Evolutionary conservation across 2,888 invertebrate genomes (phyloP).

Genomic region (Drosophila limbata): DNA sequence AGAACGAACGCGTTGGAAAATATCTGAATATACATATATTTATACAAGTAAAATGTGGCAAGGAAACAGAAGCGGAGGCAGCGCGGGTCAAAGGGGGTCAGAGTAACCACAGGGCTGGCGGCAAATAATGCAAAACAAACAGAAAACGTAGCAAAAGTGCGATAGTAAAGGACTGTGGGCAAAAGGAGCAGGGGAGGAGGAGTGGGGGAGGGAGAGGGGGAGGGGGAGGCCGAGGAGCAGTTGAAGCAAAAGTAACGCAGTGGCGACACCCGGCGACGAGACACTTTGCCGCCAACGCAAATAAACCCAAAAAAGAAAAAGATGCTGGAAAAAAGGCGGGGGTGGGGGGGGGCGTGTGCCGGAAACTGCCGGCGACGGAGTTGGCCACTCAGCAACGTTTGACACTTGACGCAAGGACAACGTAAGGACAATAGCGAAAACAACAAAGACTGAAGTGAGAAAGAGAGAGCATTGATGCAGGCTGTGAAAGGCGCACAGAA

Average conservation of each 20-base stretch:
- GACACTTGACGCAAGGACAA: constrained; percentile 79
- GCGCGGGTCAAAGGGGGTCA: constrained; percentile 28
- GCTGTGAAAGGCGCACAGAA: constrained; percentile 55
- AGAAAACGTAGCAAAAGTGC: constrained; percentile 53
- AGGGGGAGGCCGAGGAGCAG: neutral
- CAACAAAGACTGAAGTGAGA: constrained; percentile 15
- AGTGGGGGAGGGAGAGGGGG: too few species aligned
- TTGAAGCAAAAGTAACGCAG: constrained; percentile 20
- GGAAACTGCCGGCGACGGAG: constrained; percentile 68
- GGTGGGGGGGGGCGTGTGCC: constrained; percentile 18
- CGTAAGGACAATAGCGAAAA: constrained; percentile 67
- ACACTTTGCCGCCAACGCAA: constrained; percentile 81
- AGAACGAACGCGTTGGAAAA: constrained; percentile 53
- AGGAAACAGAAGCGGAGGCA: constrained; percentile 22
- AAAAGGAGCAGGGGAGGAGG: too few species aligned
- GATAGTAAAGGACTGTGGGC: constrained; percentile 11
- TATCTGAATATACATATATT: constrained; percentile 70
- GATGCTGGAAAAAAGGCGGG: neutral
- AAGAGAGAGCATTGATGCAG: constrained; percentile 11
- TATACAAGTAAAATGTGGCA: constrained; percentile 44
- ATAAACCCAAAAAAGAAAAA: constrained; percentile 57
- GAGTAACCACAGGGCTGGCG: constrained; percentile 57
- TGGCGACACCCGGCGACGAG: constrained; percentile 69
- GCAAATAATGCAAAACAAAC: constrained; percentile 80
- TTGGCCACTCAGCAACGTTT: constrained; percentile 78